Conservation (phyloP, 2,888 invertebrate species). For the Scrobipalpa costella region DNA sequence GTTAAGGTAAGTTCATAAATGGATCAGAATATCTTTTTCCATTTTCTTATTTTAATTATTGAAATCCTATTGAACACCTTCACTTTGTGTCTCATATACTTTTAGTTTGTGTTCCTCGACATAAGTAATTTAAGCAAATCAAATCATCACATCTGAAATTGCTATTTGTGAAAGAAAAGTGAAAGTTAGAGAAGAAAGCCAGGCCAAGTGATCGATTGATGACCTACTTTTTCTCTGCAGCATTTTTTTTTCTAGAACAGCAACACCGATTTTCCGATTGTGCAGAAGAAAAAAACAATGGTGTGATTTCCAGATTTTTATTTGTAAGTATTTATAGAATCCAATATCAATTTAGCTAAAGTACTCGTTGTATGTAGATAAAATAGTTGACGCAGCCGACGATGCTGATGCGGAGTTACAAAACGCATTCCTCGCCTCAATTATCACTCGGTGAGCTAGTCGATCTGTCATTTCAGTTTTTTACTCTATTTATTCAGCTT, state of each 20-base stretch:
- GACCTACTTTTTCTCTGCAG: constrained; percentile 36
- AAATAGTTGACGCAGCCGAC: constrained; percentile 51
- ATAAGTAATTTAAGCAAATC: too few relatives aligned
- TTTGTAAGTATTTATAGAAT: constrained; percentile 82
- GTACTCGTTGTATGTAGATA: constrained; percentile 58
- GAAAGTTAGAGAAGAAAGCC: too few relatives aligned
- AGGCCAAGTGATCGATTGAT: too few relatives aligned
- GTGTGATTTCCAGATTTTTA: constrained; percentile 81
- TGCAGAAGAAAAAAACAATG: constrained; percentile 80
- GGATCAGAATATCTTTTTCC: too few relatives aligned
- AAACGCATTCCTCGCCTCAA: constrained; percentile 47
- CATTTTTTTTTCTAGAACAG: constrained; percentile 54
- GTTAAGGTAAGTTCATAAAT: too few relatives aligned
- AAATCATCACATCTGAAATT: too few relatives aligned
- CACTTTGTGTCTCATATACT: too few relatives aligned
- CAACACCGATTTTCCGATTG: constrained; percentile 73
- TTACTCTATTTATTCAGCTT: constrained; percentile 76
- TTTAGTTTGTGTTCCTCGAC: too few relatives aligned
- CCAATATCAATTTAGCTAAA: constrained; percentile 68
- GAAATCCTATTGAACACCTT: too few relatives aligned
- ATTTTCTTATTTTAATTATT: too few relatives aligned
- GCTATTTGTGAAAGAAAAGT: too few relatives aligned
- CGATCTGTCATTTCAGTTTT: constrained; percentile 76
- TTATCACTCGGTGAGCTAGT: constrained; percentile 60
- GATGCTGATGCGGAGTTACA: constrained; percentile 61